A percentile compares a stretch with the other conserved stretches of the same genome.
These are phyloP conservation scores for Lophotis ruficrista DNA, from an alignment of 2,113 vertebrate species.

Conservation along the genomic window DNA sequence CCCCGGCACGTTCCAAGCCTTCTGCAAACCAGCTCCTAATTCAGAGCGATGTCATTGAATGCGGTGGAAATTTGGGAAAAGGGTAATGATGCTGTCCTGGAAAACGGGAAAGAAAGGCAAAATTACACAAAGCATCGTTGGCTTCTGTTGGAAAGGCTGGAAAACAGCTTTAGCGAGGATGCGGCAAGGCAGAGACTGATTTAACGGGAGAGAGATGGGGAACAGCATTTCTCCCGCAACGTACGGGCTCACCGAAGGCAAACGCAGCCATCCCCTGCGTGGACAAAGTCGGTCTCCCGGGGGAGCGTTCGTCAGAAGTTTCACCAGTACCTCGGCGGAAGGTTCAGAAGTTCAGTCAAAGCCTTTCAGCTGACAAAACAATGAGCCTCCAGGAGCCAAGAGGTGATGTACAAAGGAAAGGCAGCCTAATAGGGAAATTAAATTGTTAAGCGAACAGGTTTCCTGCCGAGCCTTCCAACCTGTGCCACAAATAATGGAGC, in stretches of 20 bases:
- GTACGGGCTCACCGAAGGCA: rapidly evolving
- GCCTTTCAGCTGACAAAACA: constrained; percentile 30
- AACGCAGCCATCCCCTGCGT: rapidly evolving
- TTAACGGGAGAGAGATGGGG: neutral
- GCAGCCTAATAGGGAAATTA: neutral
- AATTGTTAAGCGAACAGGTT: neutral
- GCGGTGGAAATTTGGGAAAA: neutral
- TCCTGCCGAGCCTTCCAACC: neutral
- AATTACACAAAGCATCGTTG: neutral
- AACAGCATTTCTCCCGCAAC: neutral
- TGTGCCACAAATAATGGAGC: neutral
- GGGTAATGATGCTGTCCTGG: neutral
- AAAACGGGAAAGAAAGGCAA: neutral
- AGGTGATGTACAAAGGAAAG: constrained; percentile 5
- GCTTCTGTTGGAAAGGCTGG: neutral
- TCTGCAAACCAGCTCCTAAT: constrained; percentile 8
- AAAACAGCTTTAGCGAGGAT: neutral
- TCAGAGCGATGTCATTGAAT: neutral
- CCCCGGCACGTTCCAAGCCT: neutral
- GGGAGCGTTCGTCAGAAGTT: neutral
- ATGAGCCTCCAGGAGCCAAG: constrained; percentile 10
- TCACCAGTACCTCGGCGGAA: neutral
- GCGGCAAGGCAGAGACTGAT: neutral
- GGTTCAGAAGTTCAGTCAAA: constrained; percentile 20
- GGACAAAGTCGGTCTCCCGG: neutral